These are phyloP conservation scores for Amniataba percoides DNA, from an alignment of 2,797 vertebrate species.

Conservation along the genomic window DNA sequence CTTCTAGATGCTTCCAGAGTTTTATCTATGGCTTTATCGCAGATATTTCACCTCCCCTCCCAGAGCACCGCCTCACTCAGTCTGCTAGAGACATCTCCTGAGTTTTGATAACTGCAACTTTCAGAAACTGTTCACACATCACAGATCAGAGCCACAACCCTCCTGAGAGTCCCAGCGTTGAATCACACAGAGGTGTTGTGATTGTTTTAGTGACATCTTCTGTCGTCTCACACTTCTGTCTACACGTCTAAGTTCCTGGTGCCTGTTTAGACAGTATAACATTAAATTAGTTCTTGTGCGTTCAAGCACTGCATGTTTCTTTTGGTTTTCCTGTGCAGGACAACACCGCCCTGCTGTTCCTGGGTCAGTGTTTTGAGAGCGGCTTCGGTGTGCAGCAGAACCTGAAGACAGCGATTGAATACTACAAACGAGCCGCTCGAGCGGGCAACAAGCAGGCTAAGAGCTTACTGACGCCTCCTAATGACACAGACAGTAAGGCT, in stretches of 20 bases:
- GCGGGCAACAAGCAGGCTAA: conserved; percentile 82
- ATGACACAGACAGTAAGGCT: conserved; percentile 74
- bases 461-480: conserved; percentile 75
- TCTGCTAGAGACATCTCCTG: not conserved
- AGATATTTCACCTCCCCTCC: conserved; percentile 2
- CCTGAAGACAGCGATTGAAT: conserved; percentile 79
- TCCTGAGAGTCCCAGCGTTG: not conserved
- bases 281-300: not conserved
- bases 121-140: not conserved
- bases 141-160: not conserved
- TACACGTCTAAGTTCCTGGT: not conserved
- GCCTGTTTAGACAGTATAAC: not conserved
- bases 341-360: conserved; percentile 87
- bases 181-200: not conserved
- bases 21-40: conserved; percentile 30
- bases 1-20: conserved; percentile 67
- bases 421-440: conserved; percentile 85
- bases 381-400: conserved; percentile 88
- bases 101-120: not conserved
- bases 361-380: conserved; percentile 92
- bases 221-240: not conserved
- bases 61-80: not conserved
- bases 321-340: conserved; percentile 83
- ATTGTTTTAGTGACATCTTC: not conserved
- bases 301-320: not conserved